Base-by-base conservation (phyloP, 2,797 vertebrate species). In the Pangasius sanitwongsei region DNA sequence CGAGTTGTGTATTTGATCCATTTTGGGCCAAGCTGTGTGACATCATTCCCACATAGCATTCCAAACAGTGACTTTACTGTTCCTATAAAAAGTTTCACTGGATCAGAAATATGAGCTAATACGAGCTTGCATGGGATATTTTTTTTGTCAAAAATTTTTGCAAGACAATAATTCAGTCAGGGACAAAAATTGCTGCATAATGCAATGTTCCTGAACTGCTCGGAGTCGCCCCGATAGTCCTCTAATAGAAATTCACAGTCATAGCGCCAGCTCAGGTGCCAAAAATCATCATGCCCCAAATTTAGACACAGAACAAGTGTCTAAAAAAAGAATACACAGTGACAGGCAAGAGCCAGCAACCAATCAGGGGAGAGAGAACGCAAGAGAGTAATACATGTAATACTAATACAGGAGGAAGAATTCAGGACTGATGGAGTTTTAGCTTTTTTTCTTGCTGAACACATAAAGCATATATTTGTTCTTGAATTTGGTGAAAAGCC, bases 91-190 rank as follows among this genome's bases (percentile, higher is more conserved):
- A 55, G n/a, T 78, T 78, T 55, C 28, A 57, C 57, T 37, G 18
- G 20, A 81, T 37, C 31, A 80, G 77, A 37, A 57, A 81, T 57
- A 57, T 23, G 13, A 53, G 74, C 44, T 50, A 18, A 78, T 53
- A 78, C 16, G n/a, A 11, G 50, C 31, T 82, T 81, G 15, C 6
- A 23, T 59, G 15, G 7, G 7, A 34, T 20, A 44, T 57, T 81
- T 2, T n/a, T 1, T 74, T 34, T 31, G 77, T 81, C 53, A 34
- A 34, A 31, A 20, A 48, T 75, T 28, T 48, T 11, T 48, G 12
- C 72, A 16, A 80, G 77, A 11, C n/a, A 80, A 57, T n/a, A 44
- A 63, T 83, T 83, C 37, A 41, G 57, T 83, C 41, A 83, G 59
- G 37, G 81, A 83, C 25, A n/a, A 41, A 65, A n/a, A 37, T 13